Evolutionary conservation across 1,140 invertebrate species (phyloP).

Genomic region (Pomacea maculata): DNA sequence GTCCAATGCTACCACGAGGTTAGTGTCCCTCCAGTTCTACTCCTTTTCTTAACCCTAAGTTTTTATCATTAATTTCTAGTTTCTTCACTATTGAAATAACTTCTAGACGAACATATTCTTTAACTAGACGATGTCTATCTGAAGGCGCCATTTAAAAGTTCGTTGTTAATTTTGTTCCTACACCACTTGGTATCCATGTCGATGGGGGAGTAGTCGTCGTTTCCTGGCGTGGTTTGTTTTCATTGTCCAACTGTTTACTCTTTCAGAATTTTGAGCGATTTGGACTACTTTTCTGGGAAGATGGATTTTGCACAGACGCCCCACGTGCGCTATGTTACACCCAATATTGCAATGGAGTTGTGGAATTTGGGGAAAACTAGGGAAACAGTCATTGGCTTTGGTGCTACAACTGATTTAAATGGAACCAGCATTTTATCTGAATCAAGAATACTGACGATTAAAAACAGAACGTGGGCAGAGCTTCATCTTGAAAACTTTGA

Average conservation of each 20-base stretch:
- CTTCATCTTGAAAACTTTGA: conserved; percentile 41
- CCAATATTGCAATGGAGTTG: conserved; percentile 55
- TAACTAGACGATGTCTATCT: too few species aligned
- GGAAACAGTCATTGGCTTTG: conserved; percentile 51
- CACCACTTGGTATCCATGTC: too few species aligned
- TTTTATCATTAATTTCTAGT: too few species aligned
- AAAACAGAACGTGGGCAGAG: conserved; percentile 32
- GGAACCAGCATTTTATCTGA: conserved; percentile 25
- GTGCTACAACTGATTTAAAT: conserved; percentile 14
- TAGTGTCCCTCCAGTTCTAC: neutral
- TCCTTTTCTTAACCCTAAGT: too few species aligned
- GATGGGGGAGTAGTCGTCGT: too few species aligned
- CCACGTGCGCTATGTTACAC: conserved; percentile 45
- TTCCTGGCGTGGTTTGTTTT: neutral
- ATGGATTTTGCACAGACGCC: conserved; percentile 35
- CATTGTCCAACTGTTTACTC: neutral
- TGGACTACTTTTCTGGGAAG: conserved; percentile 49
- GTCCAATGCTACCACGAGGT: conserved; percentile 36
- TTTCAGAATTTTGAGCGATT: conserved; percentile 45
- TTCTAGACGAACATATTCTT: too few species aligned
- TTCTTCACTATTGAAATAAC: too few species aligned
- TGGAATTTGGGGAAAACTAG: conserved; percentile 39
- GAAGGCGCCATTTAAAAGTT: too few species aligned
- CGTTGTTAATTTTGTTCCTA: too few species aligned
- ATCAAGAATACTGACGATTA: conserved; percentile 34